Evolutionary conservation across 2,888 invertebrate genomes (phyloP).

Genomic region (Melinaea marsaeus): DNA sequence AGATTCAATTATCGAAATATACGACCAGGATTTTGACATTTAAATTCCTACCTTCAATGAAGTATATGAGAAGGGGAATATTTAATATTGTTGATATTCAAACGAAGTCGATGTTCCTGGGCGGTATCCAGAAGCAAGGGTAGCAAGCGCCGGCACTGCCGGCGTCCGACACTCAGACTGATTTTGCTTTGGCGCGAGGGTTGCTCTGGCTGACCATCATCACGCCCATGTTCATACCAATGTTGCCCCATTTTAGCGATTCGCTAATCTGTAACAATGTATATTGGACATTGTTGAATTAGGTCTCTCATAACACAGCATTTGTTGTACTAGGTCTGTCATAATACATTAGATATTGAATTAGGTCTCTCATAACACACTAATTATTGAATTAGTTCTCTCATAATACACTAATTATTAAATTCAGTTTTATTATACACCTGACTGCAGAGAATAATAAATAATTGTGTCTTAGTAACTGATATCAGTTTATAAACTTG

Average conservation of each 20-base stretch:
- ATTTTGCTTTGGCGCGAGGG: slow-evolving; percentile 65
- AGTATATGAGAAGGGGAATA: not conserved
- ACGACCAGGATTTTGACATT: no score
- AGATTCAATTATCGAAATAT: slow-evolving; percentile 12
- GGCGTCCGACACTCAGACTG: slow-evolving; percentile 69
- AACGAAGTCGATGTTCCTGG: slow-evolving; percentile 61
- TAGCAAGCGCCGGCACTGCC: slow-evolving; percentile 60
- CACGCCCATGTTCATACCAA: slow-evolving; percentile 83
- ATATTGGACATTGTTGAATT: slow-evolving; percentile 20
- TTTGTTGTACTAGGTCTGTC: not conserved
- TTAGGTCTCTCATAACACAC: no score
- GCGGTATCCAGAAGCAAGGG: slow-evolving; percentile 62
- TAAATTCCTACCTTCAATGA: no score
- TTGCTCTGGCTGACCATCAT: slow-evolving; percentile 78
- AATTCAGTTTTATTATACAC: no score
- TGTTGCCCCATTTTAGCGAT: slow-evolving; percentile 83
- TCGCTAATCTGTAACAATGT: slow-evolving; percentile 82
- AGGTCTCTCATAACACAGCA: slow-evolving; percentile 1
- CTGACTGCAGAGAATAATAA: no score
- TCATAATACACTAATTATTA: no score
- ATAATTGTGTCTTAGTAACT: no score
- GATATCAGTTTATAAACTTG: no score
- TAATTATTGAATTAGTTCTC: no score
- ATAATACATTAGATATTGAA: not conserved
- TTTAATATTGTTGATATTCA: slow-evolving; percentile 35